Evolutionary conservation across 2,113 vertebrate species (phyloP).

Genomic region (Regulus satrapa): DNA sequence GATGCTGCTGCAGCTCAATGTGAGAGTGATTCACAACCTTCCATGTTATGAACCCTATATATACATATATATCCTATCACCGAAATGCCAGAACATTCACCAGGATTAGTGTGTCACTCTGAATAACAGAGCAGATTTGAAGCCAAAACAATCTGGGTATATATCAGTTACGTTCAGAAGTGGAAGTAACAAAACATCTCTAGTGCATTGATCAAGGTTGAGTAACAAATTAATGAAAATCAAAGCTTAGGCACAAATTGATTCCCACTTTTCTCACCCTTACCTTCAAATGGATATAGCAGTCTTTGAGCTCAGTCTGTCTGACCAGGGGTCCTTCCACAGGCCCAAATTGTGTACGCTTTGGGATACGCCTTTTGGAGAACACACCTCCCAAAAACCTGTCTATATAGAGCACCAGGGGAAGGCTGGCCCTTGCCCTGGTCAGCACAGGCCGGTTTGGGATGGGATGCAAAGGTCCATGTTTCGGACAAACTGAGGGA

Average conservation of each 20-base stretch:
- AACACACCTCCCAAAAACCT: constrained; percentile 92
- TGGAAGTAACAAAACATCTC: background rate
- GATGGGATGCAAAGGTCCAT: constrained; percentile 90
- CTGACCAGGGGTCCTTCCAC: constrained; percentile 89
- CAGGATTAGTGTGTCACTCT: background rate
- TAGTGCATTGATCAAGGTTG: background rate
- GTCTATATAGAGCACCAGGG: constrained; percentile 91
- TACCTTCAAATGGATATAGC: constrained; percentile 92
- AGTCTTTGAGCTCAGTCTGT: constrained; percentile 84
- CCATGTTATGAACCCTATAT: rapidly evolving
- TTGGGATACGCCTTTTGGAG: constrained; percentile 93
- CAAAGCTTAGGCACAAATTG: background rate
- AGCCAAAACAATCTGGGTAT: background rate
- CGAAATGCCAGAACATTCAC: background rate
- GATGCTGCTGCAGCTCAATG: background rate
- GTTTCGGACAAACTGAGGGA: constrained; percentile 85
- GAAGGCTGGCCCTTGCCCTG: constrained; percentile 90
- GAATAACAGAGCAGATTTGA: background rate
- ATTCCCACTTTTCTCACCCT: background rate
- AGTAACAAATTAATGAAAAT: background rate
- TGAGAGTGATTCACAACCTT: background rate
- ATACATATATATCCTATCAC: background rate
- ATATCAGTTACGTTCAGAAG: background rate
- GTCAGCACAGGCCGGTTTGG: constrained; percentile 91
- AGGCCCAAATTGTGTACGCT: constrained; percentile 95